Evolutionary conservation across 2,888 invertebrate genomes (phyloP), one percentile per base, ranked within the genome.

Genomic region (Lochmaea capreae): DNA sequence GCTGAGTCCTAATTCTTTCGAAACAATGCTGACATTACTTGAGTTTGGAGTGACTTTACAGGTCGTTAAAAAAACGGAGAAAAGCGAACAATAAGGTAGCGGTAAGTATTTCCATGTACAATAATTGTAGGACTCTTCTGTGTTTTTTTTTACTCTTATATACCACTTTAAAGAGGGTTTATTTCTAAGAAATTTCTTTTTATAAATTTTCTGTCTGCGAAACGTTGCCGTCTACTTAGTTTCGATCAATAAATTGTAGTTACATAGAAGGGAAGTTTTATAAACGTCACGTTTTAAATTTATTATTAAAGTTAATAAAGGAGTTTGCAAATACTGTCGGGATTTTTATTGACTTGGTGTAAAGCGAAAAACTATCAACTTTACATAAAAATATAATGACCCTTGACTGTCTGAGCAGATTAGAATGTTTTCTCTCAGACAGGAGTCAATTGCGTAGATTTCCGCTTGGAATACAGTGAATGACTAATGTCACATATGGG

Each of bases 1-100:
- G 39, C 9, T 16, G 6, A 62, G n/a, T 62, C 61, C 61, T 42
- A 10, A 62, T 42, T 42, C 62, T 62, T 42, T 42, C 10, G 16
- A 42, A 62, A 62, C 62, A 62, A 62, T 62, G 42, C 62, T 62
- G 42, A 62, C 22, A 62, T 62, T 42, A 62, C 62, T 62, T 9
- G 16, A 62, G n/a, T 14, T 5, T 42, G 22, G 16, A 62, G 62
- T 42, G 62, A 22, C 22, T 62, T 62, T 62, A 62, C 42, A 62
- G 33, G 39, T 62, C 59, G 59, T 26, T 33, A 61, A 61, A 42
- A 62, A 42, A 42, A n/a, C 16, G 8, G n/a, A 62, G 62, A 42
- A 42, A 62, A 62, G 42, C 62, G 62, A 16, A 62, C 62, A 42
- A 62, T 62, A 39, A 62, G 62, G 10, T 39, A 16, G 62, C 62